Evolutionary conservation across 2,888 invertebrate genomes (phyloP).

Genomic region (Mythimna vitellina): DNA sequence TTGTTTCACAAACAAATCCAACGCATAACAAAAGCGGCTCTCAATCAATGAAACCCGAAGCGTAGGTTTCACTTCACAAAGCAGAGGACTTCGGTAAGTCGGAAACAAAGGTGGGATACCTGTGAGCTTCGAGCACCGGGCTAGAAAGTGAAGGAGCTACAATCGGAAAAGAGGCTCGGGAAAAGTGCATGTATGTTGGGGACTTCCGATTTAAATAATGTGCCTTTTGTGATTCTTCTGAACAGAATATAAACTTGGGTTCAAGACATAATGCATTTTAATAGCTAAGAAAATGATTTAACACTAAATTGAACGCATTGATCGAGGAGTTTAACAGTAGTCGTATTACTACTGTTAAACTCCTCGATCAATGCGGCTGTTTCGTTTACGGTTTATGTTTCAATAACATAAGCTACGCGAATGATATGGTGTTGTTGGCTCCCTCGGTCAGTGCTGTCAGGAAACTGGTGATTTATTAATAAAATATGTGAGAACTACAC

Average conservation of each 20-base stretch:
- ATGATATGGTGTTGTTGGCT: too few species aligned
- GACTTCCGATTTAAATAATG: background rate
- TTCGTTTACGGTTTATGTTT: too few species aligned
- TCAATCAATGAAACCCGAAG: conserved; percentile 26
- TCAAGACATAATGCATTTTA: background rate
- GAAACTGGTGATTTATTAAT: too few species aligned
- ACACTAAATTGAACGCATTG: too few species aligned
- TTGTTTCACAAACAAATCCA: conserved; percentile 14
- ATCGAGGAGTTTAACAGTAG: too few species aligned
- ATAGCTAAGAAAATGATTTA: too few species aligned
- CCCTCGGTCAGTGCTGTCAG: too few species aligned
- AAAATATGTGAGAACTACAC: too few species aligned
- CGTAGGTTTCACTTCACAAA: conserved; percentile 35
- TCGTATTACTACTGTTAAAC: too few species aligned
- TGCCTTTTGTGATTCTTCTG: background rate
- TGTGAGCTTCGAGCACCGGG: background rate
- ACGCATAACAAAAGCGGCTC: background rate
- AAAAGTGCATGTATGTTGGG: conserved; percentile 1
- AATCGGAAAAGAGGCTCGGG: conserved; percentile 1
- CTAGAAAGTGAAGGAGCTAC: conserved; percentile 2
- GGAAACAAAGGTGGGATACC: conserved; percentile 31
- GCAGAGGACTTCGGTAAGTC: conserved; percentile 17
- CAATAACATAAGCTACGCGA: too few species aligned
- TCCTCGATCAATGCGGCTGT: too few species aligned
- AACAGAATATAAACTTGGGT: background rate